Percentiles rank a stretch among this genome's conserved stretches.
Conservation (phyloP, 2,797 vertebrate species). For the Microctenopoma lineatum region DNA sequence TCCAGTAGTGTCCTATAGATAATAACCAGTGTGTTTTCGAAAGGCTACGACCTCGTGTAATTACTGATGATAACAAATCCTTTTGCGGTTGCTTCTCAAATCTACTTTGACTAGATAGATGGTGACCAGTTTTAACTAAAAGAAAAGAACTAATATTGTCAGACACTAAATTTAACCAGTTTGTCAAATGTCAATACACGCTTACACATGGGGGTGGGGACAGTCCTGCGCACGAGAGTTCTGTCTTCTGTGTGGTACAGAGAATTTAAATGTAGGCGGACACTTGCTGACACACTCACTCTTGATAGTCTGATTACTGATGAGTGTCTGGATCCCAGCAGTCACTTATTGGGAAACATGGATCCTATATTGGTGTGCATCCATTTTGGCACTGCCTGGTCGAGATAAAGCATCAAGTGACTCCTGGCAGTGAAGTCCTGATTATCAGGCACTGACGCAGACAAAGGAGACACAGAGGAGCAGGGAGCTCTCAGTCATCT, state of each 20-base stretch:
- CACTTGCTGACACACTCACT: constrained; percentile 56
- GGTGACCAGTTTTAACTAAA: too few species aligned
- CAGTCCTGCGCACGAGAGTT: constrained; percentile 2
- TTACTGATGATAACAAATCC: constrained; percentile 13
- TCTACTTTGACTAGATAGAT: too few species aligned
- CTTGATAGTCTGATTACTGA: constrained; percentile 46
- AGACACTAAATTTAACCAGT: neutral
- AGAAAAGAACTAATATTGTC: neutral
- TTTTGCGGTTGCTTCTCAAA: too few species aligned
- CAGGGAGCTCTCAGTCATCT: constrained; percentile 66
- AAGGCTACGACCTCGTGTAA: neutral
- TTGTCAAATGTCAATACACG: neutral
- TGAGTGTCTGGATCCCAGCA: constrained; percentile 56
- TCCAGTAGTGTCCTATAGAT: neutral
- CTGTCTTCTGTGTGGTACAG: constrained; percentile 12
- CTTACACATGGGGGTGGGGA: neutral
- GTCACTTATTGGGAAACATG: constrained; percentile 49
- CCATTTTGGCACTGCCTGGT: constrained; percentile 55
- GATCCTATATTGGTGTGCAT: constrained; percentile 56
- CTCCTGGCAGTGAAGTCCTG: constrained; percentile 68
- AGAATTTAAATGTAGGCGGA: constrained; percentile 39
- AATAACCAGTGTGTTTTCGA: constrained; percentile 8
- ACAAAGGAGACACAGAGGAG: constrained; percentile 60
- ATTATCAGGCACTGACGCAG: constrained; percentile 74
- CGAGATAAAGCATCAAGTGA: constrained; percentile 75